Base-by-base conservation (phyloP, 92 coral and sea anemone genomes). In the Plumapathes pennacea region DNA sequence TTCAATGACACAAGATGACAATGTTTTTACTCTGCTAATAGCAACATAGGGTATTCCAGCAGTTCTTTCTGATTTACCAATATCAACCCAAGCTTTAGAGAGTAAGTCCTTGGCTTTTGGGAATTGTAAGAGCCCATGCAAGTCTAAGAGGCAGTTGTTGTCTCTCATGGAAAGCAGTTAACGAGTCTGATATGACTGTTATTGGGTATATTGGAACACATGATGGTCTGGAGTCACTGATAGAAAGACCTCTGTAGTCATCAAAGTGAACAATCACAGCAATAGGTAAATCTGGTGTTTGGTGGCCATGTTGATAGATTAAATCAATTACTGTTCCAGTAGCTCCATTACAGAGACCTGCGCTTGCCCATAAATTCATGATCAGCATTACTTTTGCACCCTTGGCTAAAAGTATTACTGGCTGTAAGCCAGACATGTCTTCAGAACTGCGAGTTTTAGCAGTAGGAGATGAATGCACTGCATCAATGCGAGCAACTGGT, bases 171-270 rank as follows among this genome's bases (percentile, higher is more conserved):
- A 61, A 12, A 46, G 48, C 69, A 60, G 21, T 28, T 25, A 13
- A 23, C 30, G 50, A 48, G 40, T 46, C 50, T 14, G 71, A 34
- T 6, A 72, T 23, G 15, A 52, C 62, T 29, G 56, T 49, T 10
- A 72, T 28, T 28, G 80, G 64, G 44, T 64, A 72, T 61, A 72
- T 53, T 48, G 80, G 80, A 18, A 62, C 80, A 53, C 72, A 72
- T 6, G 46, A 49, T 20, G 80, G 54, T 37, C 3, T 40, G 19
- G 33, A 24, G 28, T 26, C 62, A 62, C 19, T 28, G 50, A 62
- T 15, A 37, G 57, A 51, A 36, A 72, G 80, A 33, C 66, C 74
- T 49, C 0, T 67, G 42, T 67, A 67, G 66, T 67, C 21, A 14
- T 67, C 52, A 67, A 67, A 67, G 13, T 27, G 33, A 2, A 67